Conservation (phyloP, 2,888 invertebrate genomes). For the Stramonita haemastoma region DNA sequence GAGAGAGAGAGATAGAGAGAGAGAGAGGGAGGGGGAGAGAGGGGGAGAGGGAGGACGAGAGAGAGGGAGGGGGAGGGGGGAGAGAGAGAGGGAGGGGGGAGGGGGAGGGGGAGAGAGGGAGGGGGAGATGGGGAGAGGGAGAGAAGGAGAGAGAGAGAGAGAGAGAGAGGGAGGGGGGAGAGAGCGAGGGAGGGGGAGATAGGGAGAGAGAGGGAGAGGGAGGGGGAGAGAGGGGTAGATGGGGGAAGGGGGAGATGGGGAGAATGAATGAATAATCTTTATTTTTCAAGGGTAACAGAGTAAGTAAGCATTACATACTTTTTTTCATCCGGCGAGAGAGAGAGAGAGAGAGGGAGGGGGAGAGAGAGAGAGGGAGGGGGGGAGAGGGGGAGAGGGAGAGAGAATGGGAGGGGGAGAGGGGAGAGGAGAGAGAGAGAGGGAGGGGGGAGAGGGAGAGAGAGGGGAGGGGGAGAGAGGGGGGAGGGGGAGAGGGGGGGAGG, state of each 20-base stretch:
- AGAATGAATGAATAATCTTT: too few relatives aligned
- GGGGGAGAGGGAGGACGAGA: not conserved
- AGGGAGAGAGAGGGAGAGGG: too few relatives aligned
- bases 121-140: not conserved
- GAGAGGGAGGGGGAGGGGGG: not conserved
- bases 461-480: not conserved
- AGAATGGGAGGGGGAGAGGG: slow-evolving; percentile 9
- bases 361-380: too few relatives aligned
- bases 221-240: too few relatives aligned
- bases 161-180: not conserved
- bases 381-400: not conserved
- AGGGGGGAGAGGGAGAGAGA: not conserved
- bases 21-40: not conserved
- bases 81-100: not conserved
- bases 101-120: slow-evolving; percentile 7
- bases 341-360: too few relatives aligned
- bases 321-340: too few relatives aligned
- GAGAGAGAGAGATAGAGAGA: too few relatives aligned
- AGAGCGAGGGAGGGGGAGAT: too few relatives aligned
- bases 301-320: too few relatives aligned
- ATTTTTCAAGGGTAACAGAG: too few relatives aligned
- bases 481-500: not conserved
- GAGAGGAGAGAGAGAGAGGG: slow-evolving; percentile 6
- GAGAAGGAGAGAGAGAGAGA: slow-evolving; percentile 16
- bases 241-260: too few relatives aligned